Percentiles rank a stretch among this genome's conserved stretches.
Evolutionary conservation across 2,888 invertebrate species (phyloP).

Genomic region (Scaeva pyrastri): DNA sequence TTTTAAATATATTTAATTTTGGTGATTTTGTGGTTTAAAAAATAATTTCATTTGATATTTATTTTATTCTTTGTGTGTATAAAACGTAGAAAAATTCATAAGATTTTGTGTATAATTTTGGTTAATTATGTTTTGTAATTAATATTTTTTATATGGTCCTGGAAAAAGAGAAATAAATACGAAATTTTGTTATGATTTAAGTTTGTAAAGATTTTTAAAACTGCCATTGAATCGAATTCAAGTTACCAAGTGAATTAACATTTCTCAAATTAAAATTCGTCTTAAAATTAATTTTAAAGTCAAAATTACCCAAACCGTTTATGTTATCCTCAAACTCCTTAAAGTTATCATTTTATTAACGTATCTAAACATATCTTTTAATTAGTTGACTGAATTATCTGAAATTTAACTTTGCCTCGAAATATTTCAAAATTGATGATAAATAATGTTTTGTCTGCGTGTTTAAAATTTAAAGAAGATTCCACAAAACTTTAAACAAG

Average conservation of each 20-base stretch:
- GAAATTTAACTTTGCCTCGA: neutral
- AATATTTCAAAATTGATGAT: neutral
- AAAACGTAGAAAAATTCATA: conserved; percentile 70
- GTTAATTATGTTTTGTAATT: conserved; percentile 31
- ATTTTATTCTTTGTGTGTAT: conserved; percentile 11
- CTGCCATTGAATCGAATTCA: conserved; percentile 61
- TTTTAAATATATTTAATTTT: neutral
- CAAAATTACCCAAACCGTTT: too few species aligned
- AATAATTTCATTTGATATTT: conserved; percentile 17
- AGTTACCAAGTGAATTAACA: neutral
- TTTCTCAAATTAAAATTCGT: too few species aligned
- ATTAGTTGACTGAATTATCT: neutral
- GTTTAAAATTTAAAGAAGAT: neutral
- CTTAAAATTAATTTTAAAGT: too few species aligned
- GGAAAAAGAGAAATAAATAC: conserved; percentile 37
- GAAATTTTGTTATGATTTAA: neutral
- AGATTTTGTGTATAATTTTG: conserved; percentile 42
- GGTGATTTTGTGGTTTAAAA: conserved; percentile 16
- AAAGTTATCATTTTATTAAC: neutral
- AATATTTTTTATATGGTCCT: conserved; percentile 51
- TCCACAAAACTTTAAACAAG: neutral
- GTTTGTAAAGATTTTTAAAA: neutral
- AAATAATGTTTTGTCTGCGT: neutral
- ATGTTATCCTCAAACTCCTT: neutral
- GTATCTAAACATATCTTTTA: neutral